Base-by-base conservation (phyloP, 2,113 vertebrate genomes). In the Onychostruthus taczanowskii region DNA sequence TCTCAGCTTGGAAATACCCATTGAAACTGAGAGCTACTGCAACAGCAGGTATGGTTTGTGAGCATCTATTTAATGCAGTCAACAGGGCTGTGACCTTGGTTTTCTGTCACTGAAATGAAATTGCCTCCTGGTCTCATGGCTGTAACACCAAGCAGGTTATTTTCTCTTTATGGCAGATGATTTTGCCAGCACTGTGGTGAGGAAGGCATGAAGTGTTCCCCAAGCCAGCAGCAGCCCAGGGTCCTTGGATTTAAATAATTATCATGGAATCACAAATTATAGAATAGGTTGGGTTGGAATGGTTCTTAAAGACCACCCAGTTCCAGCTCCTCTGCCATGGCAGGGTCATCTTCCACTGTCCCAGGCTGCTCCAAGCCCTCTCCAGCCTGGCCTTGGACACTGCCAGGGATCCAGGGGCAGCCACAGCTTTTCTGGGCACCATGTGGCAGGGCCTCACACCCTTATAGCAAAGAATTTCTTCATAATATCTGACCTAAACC, bases 1-100 rank as follows among this genome's bases (percentile, higher is more conserved):
- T 77, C 63, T 83, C 33, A 79, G 82, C 61, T 80, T 91, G 82
- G 59, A 88, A 95, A 93, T 61, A 66, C 50, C 43, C 33, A n/a
- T 94, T 69, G 76, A 89, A 91, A 41, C 37, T 3, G 5, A 85
- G 33, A 87, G n/a, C 21, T 47, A 37, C 52, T 75, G 56, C 28
- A 68, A 19, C 37, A 78, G 30, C 35, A 39, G 62, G 62, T 11
- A 53, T 59, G 68, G 86, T 90, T 92, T 88, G 26, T 88, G 70
- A 83, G 46, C 43, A 62, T 17, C 70, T 85, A 31, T 73, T 89
- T 68, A 68, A 63, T 78, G 37, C 20, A 53, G 11, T 84, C 22
- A 41, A 2, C 28, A 68, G 44, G 44, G 83, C 8, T 30, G 41
- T 64, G 81, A 61, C 69, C 50, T 83, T 62, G 27, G 27, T 66